Percentiles rank a stretch among this genome's conserved stretches.
phyloP scores from a whole-genome alignment of 2,888 invertebrate species.

The Ophioninae sp. region DNA sequence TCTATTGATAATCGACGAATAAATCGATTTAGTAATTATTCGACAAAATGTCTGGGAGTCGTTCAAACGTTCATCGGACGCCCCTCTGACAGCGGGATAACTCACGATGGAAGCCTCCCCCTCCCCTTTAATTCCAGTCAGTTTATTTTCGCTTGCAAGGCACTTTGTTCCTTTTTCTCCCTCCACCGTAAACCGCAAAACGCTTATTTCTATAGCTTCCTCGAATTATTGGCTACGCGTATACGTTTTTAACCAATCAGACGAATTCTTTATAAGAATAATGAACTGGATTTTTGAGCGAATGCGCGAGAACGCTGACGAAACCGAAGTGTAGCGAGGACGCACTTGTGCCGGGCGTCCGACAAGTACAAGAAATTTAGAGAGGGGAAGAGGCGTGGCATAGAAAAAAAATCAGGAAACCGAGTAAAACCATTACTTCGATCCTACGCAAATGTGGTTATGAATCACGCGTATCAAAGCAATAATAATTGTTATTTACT shows the following conservation, averaged over 20 bases:
- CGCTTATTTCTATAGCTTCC: conserved; percentile 32
- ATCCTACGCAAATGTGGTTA: not conserved
- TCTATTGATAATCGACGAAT: not conserved
- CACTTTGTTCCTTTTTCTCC: conserved; percentile 18
- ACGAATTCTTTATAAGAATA: conserved; percentile 32
- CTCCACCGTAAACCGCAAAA: not conserved
- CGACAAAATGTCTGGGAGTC: not conserved
- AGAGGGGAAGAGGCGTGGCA: conserved; percentile 74
- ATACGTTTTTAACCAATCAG: conserved; percentile 28
- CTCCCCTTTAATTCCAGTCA: conserved; percentile 26
- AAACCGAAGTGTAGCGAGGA: not conserved
- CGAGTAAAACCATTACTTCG: not conserved
- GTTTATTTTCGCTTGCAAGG: conserved; percentile 47
- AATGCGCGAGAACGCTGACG: conserved; percentile 16
- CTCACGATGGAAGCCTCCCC: conserved; percentile 26
- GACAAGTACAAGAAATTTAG: not conserved
- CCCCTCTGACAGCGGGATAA: conserved; percentile 60
- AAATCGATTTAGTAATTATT: conserved; percentile 20
- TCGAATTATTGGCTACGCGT: conserved; percentile 38
- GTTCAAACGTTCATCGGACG: conserved; percentile 56
- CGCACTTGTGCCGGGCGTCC: not conserved
- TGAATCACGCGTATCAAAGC: not conserved
- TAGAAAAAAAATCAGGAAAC: conserved; percentile 14
- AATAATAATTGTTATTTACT: not conserved
- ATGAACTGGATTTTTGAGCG: not conserved